Base-by-base conservation (phyloP, 2,888 invertebrate genomes). In the Incurvaria masculella region DNA sequence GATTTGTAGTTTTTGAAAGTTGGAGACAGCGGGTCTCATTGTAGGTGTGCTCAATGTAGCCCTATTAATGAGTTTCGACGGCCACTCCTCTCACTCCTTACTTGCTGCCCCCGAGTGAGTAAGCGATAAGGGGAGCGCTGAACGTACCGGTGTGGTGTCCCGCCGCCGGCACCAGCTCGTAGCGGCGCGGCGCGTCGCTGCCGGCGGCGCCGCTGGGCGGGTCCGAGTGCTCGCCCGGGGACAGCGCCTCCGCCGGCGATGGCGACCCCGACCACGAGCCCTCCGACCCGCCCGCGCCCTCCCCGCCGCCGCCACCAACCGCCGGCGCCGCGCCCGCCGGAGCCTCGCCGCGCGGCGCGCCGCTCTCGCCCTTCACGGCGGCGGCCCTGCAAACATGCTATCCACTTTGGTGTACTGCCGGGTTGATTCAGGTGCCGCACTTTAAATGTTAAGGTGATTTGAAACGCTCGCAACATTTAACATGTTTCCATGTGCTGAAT, bases 351-450 rank as follows among this genome's bases (percentile, higher is more conserved):
- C 54, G 53, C 0, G 60, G 54, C 10, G 55, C 60, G 27, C 39
- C 46, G 4, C 23, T 39, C 27, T 45, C 44, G n/a, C 44, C 69
- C 51, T 70, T 70, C 1, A 79, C 61, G 14, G 72, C 65, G 1
- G 78, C 78, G 8, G 74, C 78, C 53, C 78, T 79, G 59, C 0
- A 53, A 39, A n/a, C n/a, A n/a, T n/a, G n/a, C n/a, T n/a, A n/a
- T n/a, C n/a, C n/a, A n/a, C n/a, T n/a, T n/a, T n/a, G n/a, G n/a
- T n/a, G n/a, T n/a, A n/a, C n/a, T n/a, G n/a, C n/a, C n/a, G n/a
- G n/a, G n/a, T n/a, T n/a, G n/a, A n/a, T n/a, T n/a, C n/a, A n/a
- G n/a, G n/a, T n/a, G n/a, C n/a, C n/a, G n/a, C n/a, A n/a, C n/a
- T n/a, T n/a, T n/a, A n/a, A n/a, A n/a, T n/a, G n/a, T n/a, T n/a